phyloP scores from a whole-genome alignment of 2,797 vertebrate species.

The Parauchenoglanis punctatus region DNA sequence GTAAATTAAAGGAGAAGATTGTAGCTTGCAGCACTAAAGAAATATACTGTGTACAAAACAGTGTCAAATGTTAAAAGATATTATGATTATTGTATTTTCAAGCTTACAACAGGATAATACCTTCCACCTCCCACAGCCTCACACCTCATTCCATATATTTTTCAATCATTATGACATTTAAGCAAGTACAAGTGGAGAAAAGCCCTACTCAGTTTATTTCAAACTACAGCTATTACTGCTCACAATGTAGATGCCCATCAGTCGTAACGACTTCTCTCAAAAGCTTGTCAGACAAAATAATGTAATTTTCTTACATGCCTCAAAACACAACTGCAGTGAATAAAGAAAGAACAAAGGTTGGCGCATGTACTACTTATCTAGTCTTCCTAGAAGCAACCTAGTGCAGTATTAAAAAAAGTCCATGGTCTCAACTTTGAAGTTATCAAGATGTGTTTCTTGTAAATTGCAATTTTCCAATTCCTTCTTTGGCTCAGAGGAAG shows the following conservation, averaged over 20 bases:
- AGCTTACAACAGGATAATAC: not conserved
- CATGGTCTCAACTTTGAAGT: too few species aligned
- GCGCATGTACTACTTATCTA: not conserved
- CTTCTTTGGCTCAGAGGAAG: not conserved
- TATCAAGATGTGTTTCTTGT: too few species aligned
- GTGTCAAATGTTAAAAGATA: not conserved
- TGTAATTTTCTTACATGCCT: not conserved
- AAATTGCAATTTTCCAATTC: not conserved
- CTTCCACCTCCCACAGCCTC: not conserved
- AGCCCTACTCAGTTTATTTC: not conserved
- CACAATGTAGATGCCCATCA: not conserved
- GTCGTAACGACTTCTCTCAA: not conserved
- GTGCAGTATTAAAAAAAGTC: not conserved
- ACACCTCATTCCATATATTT: not conserved
- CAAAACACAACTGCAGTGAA: not conserved
- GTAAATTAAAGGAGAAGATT: conserved; percentile 2
- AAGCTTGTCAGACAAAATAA: not conserved
- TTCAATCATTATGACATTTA: not conserved
- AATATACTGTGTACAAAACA: not conserved
- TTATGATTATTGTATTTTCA: conserved; percentile 8
- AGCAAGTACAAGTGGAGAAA: not conserved
- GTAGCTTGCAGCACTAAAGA: not conserved
- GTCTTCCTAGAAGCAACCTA: not conserved
- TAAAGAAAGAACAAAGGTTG: not conserved
- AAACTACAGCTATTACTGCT: conserved; percentile 3